Evolutionary conservation across 2,888 invertebrate genomes (phyloP), one percentile per base, ranked within the genome.

Genomic region (Crematogaster levior): DNA sequence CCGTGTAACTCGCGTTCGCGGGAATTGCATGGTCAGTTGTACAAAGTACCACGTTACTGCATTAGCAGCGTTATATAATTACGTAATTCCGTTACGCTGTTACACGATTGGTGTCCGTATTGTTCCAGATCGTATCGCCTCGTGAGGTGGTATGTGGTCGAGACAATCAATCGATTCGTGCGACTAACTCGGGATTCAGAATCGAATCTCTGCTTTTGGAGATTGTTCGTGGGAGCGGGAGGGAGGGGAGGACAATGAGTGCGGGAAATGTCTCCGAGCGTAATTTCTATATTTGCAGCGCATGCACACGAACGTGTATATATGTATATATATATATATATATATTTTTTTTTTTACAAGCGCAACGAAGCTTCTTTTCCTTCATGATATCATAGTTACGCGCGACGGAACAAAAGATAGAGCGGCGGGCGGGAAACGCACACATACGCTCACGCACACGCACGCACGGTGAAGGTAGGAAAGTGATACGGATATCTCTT

Each of bases 381-480:
- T 18, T 18, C 88, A 84, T 86, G 88, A 84, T 86, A 89, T 87
- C 84, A 88, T 88, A 87, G 90, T 91, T 89, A 87, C 91, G 81
- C 70, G 82, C 77, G 63, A 61, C 63, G 82, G 83, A 79, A 87
- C 83, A 83, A 85, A 85, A 73, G 84, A n/a, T 48, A 51, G 77
- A 40, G 10, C 48, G 60, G 34, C 60, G 53, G 75, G 53, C 51
- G 75, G 51, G 40, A 30, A 15, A 51, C 37, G n/a, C 37, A 21
- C 34, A 51, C 51, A 7, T 7, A 1, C 43, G 12, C 40, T 1
- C 40, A 18, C 18, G 1, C 30, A 15, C 43, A 18, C 48, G 46
- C 48, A 27, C 27, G 18, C 24, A 34, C 12, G 56, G 84, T 68
- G 84, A 85, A 79, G 83, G 81, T 86, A 86, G 85, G 89, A 86